Evolutionary conservation across 2,797 vertebrate genomes (phyloP).

Genomic region (Xyrichtys novacula): DNA sequence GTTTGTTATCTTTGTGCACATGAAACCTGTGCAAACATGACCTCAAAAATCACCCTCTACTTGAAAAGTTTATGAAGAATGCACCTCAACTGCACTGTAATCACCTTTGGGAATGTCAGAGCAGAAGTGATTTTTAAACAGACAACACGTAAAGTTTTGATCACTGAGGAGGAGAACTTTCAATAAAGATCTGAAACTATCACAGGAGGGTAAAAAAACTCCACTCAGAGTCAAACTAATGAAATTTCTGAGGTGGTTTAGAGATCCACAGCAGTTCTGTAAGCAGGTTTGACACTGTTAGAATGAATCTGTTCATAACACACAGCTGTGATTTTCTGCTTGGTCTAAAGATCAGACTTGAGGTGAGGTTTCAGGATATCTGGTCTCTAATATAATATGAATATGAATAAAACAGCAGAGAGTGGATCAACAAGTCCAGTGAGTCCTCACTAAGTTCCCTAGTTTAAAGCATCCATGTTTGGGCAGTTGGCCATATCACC

Average conservation of each 20-base stretch:
- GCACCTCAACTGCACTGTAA: too few species aligned
- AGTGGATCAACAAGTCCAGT: background rate
- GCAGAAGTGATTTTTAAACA: too few species aligned
- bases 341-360: too few species aligned
- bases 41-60: too few species aligned
- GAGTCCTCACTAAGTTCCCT: background rate
- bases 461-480: background rate
- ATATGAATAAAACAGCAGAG: background rate
- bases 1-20: too few species aligned
- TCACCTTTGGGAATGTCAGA: too few species aligned
- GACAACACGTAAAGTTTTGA: background rate
- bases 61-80: too few species aligned
- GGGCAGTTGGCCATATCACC: constrained; percentile 37
- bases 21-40: too few species aligned
- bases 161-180: background rate
- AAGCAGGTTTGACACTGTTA: constrained; percentile 1
- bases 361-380: too few species aligned
- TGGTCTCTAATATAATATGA: background rate
- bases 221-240: constrained; percentile 6
- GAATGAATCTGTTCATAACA: constrained; percentile 9
- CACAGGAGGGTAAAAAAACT: background rate
- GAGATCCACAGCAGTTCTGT: background rate
- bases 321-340: background rate
- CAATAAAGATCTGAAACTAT: background rate
- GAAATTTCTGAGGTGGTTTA: background rate